These are phyloP conservation scores for Crotalus horridus DNA, from an alignment of 2,113 vertebrate genomes.

Conservation along the genomic window DNA sequence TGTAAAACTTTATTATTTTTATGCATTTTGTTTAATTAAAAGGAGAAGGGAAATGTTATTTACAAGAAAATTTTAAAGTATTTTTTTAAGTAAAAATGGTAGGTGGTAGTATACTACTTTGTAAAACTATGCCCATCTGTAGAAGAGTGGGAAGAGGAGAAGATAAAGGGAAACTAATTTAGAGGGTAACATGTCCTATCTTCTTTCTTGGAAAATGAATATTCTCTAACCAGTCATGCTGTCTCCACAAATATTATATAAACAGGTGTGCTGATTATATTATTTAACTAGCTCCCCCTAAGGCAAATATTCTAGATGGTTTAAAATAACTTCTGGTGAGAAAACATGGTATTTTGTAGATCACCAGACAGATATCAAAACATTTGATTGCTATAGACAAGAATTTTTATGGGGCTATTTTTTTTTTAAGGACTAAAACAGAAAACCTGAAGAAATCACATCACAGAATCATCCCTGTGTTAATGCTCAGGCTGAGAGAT, in stretches of 20 bases:
- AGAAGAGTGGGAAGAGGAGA: background rate
- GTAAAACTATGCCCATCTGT: background rate
- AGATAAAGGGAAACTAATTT: background rate
- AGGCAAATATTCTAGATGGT: background rate
- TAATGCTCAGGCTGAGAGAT: background rate
- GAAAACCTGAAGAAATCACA: background rate
- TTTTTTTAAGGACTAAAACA: background rate
- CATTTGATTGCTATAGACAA: background rate
- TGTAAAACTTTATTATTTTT: background rate
- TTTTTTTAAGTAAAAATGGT: background rate
- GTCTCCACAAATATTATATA: background rate
- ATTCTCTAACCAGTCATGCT: background rate
- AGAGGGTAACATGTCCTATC: background rate
- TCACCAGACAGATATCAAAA: background rate
- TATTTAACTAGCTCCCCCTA: background rate
- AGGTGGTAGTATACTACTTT: background rate
- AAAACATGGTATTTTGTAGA: background rate
- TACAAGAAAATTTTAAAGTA: background rate
- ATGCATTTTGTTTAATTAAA: background rate
- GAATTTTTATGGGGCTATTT: background rate
- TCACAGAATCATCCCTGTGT: background rate
- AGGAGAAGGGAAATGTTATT: background rate
- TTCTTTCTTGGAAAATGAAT: background rate
- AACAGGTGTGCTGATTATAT: background rate
- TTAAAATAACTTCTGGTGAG: background rate